Evolutionary conservation across 2,113 vertebrate genomes (phyloP).

Genomic region (Cynoglossus semilaevis): DNA sequence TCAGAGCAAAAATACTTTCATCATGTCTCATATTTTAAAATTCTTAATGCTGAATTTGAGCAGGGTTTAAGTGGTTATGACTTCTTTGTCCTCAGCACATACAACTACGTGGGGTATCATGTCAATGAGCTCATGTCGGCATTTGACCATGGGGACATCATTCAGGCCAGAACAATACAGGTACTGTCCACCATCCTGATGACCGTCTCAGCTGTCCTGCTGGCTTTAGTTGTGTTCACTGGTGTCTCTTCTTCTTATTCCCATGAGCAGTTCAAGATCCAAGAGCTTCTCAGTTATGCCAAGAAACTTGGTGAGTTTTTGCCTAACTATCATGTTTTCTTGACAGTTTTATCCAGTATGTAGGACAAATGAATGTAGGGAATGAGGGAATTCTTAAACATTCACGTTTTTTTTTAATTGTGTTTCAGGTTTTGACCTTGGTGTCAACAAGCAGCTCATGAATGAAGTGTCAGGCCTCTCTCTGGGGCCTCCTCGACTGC

Average conservation of each 20-base stretch:
- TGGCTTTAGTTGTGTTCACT: constrained; percentile 4
- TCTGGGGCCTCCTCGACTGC: constrained; percentile 91
- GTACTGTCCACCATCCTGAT: constrained; percentile 60
- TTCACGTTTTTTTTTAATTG: neutral
- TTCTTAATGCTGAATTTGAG: no score
- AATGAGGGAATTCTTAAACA: neutral
- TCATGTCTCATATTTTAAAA: no score
- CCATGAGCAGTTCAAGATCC: constrained; percentile 66
- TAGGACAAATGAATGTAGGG: neutral
- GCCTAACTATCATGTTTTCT: neutral
- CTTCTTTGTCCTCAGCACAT: constrained; percentile 79
- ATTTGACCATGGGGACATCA: constrained; percentile 77
- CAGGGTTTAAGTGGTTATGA: neutral
- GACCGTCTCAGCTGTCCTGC: neutral
- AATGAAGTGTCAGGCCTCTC: constrained; percentile 82
- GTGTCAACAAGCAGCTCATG: constrained; percentile 92
- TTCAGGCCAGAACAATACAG: constrained; percentile 81
- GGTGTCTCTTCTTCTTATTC: constrained; percentile 20
- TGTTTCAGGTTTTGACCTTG: constrained; percentile 84
- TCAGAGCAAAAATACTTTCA: no score
- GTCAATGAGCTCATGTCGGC: constrained; percentile 79
- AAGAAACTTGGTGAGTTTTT: constrained; percentile 61
- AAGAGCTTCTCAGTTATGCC: constrained; percentile 67
- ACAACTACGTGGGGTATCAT: constrained; percentile 85
- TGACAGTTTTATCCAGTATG: neutral